A percentile compares a stretch with the other conserved stretches of the same genome.
Evolutionary conservation across 2,888 invertebrate genomes (phyloP).

Genomic region (Labia minor): DNA sequence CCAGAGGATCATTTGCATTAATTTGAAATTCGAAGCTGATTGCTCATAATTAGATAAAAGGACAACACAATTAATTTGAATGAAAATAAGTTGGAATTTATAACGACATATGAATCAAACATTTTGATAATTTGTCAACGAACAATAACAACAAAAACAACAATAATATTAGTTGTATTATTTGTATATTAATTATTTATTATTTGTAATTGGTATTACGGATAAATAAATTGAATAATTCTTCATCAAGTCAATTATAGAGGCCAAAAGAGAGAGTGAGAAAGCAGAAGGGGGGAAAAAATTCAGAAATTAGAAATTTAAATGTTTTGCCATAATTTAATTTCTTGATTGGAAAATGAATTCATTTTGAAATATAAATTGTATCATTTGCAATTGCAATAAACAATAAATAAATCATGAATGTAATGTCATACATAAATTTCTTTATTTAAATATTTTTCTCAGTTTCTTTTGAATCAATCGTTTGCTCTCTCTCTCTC

Average conservation of each 20-base stretch:
- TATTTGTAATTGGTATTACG: neutral
- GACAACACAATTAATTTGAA: slow-evolving; percentile 13
- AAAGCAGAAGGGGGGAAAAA: too few species aligned
- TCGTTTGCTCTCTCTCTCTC: too few species aligned
- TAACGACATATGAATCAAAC: slow-evolving; percentile 13
- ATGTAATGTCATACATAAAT: too few species aligned
- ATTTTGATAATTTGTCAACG: neutral
- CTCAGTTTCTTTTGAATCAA: too few species aligned
- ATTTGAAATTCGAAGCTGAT: slow-evolving; percentile 13
- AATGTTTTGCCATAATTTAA: too few species aligned
- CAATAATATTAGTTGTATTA: slow-evolving; percentile 7
- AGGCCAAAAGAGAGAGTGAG: neutral
- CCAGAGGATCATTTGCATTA: neutral
- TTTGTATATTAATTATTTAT: slow-evolving; percentile 5
- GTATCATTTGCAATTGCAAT: too few species aligned
- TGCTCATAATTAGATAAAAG: slow-evolving; percentile 13
- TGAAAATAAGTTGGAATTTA: slow-evolving; percentile 13
- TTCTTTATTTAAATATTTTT: too few species aligned
- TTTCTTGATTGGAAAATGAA: too few species aligned
- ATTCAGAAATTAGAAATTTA: too few species aligned
- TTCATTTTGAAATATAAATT: too few species aligned
- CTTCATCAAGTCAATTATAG: neutral
- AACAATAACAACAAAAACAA: neutral
- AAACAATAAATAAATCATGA: too few species aligned
- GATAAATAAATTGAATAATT: neutral